These are phyloP conservation scores for Perca flavescens DNA, from an alignment of 2,113 vertebrate genomes.

Conservation along the genomic window DNA sequence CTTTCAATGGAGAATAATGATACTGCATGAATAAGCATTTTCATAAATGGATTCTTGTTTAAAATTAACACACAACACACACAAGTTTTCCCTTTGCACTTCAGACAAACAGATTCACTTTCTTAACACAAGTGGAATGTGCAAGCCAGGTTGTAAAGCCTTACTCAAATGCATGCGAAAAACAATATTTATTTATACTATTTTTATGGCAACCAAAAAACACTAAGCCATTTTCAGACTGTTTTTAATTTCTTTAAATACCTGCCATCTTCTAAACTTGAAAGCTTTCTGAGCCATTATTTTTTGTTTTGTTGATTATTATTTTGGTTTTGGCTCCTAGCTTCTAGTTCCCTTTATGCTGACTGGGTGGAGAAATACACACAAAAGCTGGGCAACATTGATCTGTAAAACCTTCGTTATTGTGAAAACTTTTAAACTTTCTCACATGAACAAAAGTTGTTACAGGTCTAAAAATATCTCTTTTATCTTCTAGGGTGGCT, in stretches of 20 bases:
- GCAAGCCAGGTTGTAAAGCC: slow-evolving; percentile 80
- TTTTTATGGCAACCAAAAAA: slow-evolving; percentile 71
- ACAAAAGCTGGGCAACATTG: slow-evolving; percentile 18
- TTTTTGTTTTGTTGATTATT: slow-evolving; percentile 27
- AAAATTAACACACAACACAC: slow-evolving; percentile 41
- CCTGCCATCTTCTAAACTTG: slow-evolving; percentile 56
- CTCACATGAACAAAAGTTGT: background rate
- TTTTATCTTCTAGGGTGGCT: slow-evolving; percentile 18
- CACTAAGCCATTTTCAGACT: slow-evolving; percentile 74
- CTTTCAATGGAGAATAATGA: slow-evolving; percentile 52
- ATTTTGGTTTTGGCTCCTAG: slow-evolving; percentile 32
- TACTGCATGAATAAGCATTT: slow-evolving; percentile 76
- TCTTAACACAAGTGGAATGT: slow-evolving; percentile 64
- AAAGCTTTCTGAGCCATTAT: slow-evolving; percentile 53
- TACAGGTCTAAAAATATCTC: slow-evolving; percentile 31
- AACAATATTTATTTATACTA: slow-evolving; percentile 73
- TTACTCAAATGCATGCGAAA: slow-evolving; percentile 80
- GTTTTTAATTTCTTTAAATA: slow-evolving; percentile 59
- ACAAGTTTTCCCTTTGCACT: slow-evolving; percentile 67
- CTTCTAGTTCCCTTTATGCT: slow-evolving; percentile 57
- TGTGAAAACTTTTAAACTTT: slow-evolving; percentile 21
- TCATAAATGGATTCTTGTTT: slow-evolving; percentile 62
- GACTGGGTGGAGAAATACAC: slow-evolving; percentile 31
- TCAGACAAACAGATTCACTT: slow-evolving; percentile 68
- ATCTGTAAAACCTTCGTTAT: slow-evolving; percentile 27